A percentile compares a stretch with the other conserved stretches of the same genome.
phyloP scores from a whole-genome alignment of 2,113 vertebrate species.

The Brachirus orientalis region DNA sequence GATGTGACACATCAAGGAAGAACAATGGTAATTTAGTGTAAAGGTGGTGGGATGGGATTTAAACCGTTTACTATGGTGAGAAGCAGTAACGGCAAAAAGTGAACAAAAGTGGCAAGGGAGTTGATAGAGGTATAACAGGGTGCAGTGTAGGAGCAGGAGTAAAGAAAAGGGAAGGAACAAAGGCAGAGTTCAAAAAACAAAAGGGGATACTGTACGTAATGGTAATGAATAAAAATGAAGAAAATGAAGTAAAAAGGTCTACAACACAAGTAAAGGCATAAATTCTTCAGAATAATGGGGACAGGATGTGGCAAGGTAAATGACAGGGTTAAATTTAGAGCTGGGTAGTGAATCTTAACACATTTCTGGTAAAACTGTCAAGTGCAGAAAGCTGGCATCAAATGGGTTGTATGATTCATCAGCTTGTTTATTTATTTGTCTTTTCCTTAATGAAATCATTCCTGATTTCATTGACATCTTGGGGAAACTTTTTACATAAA shows the following conservation, averaged over 20 bases:
- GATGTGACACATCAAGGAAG: conserved; percentile 4
- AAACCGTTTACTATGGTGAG: conserved; percentile 8
- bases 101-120: conserved; percentile 16
- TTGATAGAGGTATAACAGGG: neutral
- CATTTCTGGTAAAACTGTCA: no score
- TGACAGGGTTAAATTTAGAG: neutral
- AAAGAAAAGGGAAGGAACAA: conserved; percentile 10
- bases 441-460: no score
- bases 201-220: neutral
- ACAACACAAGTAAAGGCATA: neutral
- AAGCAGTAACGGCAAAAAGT: conserved; percentile 10
- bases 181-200: conserved; percentile 15
- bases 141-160: conserved; percentile 12
- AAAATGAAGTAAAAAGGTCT: conserved; percentile 4
- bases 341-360: no score
- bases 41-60: conserved; percentile 11
- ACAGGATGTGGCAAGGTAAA: conserved; percentile 12
- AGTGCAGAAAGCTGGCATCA: no score
- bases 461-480: no score
- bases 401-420: no score
- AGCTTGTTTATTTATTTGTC: no score
- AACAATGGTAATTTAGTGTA: conserved; percentile 5
- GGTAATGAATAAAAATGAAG: conserved; percentile 6
- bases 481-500: no score
- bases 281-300: conserved; percentile 1